Evolutionary conservation across 2,797 vertebrate genomes (phyloP), one percentile per base, ranked within the genome.

Genomic region (Falco naumanni): DNA sequence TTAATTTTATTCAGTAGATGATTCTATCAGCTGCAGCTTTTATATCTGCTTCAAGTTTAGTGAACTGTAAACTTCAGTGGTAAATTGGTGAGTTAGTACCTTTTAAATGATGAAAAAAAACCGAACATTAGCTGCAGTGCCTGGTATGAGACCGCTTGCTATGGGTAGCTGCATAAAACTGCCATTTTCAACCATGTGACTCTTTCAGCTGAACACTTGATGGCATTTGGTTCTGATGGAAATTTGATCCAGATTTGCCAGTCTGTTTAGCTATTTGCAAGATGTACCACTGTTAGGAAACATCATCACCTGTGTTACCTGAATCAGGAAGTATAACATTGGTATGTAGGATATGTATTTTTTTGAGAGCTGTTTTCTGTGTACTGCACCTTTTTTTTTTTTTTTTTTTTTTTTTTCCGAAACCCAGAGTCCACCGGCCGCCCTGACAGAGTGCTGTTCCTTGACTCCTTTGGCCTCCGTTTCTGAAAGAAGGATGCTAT

Each of bases 321-420:
- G 56, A 81, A 59, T 37, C 45, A 8, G 14, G 14, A 64, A 25
- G 6, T 68, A 11, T 56, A 81, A 69, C 21, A 59, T 8, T 41
- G 16, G 9, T 76, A 50, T 0, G 0, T 54, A 20, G 6, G 9
- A 53, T 70, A 54, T 0, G 0, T n/a, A 10, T 12, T 45, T 85
- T 86, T 92, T 82, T 66, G 6, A 50, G 11, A 80, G 14, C 14
- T 79, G 1, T 89, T 68, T 82, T 51, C 68, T 71, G 2, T 68
- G 60, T 85, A 29, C 10, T 28, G 33, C 11, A 39, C 5, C 7
- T 64, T 85, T 37, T 37, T 10, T 37, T 37, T 37, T 37, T 37
- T 10, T 37, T 37, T 37, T 37, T 34, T n/a, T 37, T 37, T 37
- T 37, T 37, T 37, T 37, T 10, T 37, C 37, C 37, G 43, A 84